phyloP scores from a whole-genome alignment of 2,888 invertebrate species.

The Watsonalla binaria region DNA sequence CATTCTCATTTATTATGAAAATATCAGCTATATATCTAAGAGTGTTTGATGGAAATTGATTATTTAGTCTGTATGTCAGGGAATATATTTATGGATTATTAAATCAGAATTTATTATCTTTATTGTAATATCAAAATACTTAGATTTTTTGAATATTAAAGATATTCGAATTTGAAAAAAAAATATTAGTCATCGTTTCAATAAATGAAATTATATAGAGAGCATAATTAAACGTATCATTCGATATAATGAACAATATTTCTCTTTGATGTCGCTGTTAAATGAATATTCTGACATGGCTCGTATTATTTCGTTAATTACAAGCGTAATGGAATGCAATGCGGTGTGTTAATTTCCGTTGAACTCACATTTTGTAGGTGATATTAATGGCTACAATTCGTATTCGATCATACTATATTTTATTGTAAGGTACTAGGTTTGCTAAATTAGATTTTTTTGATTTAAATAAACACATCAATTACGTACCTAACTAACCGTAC shows the following conservation, averaged over 20 bases:
- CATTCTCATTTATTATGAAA: too few species aligned
- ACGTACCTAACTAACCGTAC: too few species aligned
- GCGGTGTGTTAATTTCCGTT: conserved; percentile 53
- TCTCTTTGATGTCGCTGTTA: conserved; percentile 55
- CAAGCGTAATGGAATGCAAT: conserved; percentile 56
- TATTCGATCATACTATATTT: not conserved
- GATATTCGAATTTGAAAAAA: not conserved
- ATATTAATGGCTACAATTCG: not conserved
- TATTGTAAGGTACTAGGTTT: not conserved
- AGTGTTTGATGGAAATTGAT: too few species aligned
- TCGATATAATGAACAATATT: conserved; percentile 56
- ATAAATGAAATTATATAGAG: conserved; percentile 23
- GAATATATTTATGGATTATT: too few species aligned
- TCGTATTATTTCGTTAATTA: conserved; percentile 66
- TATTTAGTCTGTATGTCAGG: too few species aligned
- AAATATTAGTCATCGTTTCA: conserved; percentile 9
- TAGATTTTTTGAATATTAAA: too few species aligned
- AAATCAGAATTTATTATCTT: too few species aligned
- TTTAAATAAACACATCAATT: too few species aligned
- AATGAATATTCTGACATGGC: conserved; percentile 51
- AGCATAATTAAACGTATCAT: conserved; percentile 55
- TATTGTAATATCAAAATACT: too few species aligned
- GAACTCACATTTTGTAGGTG: conserved; percentile 20
- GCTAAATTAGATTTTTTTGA: too few species aligned
- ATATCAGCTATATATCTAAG: too few species aligned